Percentiles rank a stretch among this genome's conserved stretches.
Evolutionary conservation across 1,140 invertebrate genomes (phyloP).

Genomic region (Argopecten irradians): DNA sequence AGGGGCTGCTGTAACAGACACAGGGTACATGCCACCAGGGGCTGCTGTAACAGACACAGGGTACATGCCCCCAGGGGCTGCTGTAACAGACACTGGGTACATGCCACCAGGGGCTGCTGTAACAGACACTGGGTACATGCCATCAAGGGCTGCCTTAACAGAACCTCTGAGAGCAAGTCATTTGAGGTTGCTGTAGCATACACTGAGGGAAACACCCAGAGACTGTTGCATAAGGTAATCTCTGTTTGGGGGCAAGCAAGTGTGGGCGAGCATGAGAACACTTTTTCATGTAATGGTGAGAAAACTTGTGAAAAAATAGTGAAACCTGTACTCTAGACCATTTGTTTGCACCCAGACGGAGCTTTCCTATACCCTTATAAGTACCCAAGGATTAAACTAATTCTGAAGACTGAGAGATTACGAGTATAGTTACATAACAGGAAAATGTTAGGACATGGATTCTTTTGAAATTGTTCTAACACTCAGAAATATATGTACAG

Average conservation of each 20-base stretch:
- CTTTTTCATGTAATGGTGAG: background rate
- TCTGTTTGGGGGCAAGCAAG: too few relatives aligned
- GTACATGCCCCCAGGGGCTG: background rate
- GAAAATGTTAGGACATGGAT: background rate
- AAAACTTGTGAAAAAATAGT: background rate
- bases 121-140: too few relatives aligned
- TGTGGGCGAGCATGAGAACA: too few relatives aligned
- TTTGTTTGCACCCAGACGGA: background rate
- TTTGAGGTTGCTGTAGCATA: too few relatives aligned
- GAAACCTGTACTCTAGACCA: background rate
- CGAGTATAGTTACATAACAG: background rate
- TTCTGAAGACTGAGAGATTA: background rate
- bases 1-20: background rate
- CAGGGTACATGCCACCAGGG: background rate
- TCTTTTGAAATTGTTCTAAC: background rate
- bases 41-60: background rate
- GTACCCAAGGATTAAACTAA: constrained; percentile 4
- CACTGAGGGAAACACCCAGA: background rate
- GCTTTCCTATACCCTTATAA: background rate
- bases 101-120: background rate
- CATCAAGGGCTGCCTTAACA: background rate
- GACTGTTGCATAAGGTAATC: too few relatives aligned
- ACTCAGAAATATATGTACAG: background rate
- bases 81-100: too few relatives aligned
- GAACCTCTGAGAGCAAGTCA: background rate